These are phyloP conservation scores for Melanitta fusca DNA, from an alignment of 2,797 vertebrate genomes.

Conservation along the genomic window DNA sequence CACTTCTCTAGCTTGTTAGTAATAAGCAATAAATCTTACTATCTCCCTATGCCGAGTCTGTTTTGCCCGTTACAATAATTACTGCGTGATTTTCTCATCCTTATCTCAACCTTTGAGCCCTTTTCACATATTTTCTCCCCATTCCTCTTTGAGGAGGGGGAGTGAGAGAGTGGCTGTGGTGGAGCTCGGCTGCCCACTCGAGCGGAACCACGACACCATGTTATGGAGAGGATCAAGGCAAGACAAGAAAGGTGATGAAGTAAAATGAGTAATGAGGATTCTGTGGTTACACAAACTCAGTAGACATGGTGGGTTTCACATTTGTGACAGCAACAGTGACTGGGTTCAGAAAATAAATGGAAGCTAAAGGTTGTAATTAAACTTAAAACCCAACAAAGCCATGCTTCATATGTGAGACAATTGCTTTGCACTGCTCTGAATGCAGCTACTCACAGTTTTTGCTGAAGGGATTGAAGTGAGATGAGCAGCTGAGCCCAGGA, in stretches of 20 bases:
- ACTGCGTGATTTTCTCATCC: too few species aligned
- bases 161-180: too few species aligned
- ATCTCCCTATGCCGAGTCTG: too few species aligned
- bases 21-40: too few species aligned
- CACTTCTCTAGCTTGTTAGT: too few species aligned
- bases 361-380: background rate
- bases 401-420: background rate
- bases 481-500: background rate
- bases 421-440: background rate
- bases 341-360: background rate
- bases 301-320: background rate
- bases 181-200: too few species aligned
- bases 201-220: background rate
- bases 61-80: too few species aligned
- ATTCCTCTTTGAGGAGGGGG: too few species aligned
- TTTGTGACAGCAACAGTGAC: background rate
- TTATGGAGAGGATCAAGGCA: background rate
- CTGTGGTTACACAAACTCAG: background rate
- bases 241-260: background rate
- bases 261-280: background rate
- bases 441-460: background rate
- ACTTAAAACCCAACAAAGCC: background rate
- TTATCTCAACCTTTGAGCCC: too few species aligned
- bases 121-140: too few species aligned
- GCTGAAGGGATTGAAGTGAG: background rate